phyloP scores from a whole-genome alignment of 2,888 invertebrate genomes.

The Maniola hyperantus region DNA sequence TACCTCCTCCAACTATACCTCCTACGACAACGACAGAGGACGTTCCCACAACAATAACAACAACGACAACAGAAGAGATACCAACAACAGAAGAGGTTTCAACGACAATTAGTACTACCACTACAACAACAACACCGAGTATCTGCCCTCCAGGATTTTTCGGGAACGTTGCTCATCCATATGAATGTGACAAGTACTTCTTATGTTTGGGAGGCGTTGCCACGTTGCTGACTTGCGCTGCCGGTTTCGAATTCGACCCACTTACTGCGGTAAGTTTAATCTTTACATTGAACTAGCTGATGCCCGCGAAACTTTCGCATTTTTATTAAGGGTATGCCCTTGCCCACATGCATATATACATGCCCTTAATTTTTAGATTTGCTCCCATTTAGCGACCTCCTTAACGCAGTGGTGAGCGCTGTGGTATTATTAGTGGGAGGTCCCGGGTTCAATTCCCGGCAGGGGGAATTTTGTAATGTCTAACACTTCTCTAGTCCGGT shows the following conservation, averaged over 20 bases:
- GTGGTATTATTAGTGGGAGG: no score
- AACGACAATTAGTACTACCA: no score
- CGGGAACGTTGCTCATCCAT: constrained; percentile 54
- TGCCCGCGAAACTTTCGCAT: no score
- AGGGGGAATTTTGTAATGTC: no score
- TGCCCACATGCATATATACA: no score
- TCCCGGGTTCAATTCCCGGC: no score
- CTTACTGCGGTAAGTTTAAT: constrained; percentile 8
- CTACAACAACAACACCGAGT: neutral
- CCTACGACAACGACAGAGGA: neutral
- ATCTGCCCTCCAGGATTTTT: constrained; percentile 48
- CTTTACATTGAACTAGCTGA: no score
- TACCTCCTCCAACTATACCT: neutral
- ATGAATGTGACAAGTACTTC: constrained; percentile 50
- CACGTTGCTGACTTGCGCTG: constrained; percentile 45
- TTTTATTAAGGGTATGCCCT: no score
- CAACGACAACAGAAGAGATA: constrained; percentile 1
- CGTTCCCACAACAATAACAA: neutral
- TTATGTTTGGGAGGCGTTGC: constrained; percentile 51
- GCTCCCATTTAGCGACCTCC: no score
- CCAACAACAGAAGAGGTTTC: neutral
- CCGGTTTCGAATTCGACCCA: constrained; percentile 51
- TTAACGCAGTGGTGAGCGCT: no score
- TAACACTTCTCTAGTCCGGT: no score
- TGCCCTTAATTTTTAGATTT: no score